Conservation (phyloP, 2,797 vertebrate species). For the Pangasius mekongensis region DNA sequence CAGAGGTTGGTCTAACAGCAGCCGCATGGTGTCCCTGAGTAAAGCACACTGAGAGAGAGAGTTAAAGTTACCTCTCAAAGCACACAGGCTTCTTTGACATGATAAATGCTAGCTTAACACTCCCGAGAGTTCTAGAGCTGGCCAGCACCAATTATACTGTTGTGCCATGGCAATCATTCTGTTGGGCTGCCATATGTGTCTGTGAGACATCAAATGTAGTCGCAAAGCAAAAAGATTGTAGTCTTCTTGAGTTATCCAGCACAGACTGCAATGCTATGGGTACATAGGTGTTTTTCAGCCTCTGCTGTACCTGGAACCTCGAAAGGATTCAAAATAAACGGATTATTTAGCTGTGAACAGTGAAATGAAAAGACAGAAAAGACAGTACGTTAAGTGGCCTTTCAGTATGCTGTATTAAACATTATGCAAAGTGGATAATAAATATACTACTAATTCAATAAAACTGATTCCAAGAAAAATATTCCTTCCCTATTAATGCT, state of each 20-base stretch:
- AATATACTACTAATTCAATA: not conserved
- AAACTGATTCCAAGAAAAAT: not conserved
- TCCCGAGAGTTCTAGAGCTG: not conserved
- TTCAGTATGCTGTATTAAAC: not conserved
- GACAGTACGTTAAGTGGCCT: not conserved
- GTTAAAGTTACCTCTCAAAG: slow-evolving; percentile 56
- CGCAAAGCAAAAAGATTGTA: not conserved
- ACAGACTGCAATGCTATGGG: not conserved
- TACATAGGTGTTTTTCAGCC: not conserved
- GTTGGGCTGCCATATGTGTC: not conserved
- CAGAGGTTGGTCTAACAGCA: slow-evolving; percentile 22
- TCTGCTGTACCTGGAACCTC: not conserved
- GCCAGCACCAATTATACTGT: not conserved
- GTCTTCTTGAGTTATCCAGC: not conserved
- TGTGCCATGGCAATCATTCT: not conserved
- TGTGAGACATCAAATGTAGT: not conserved
- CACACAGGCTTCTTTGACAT: slow-evolving; percentile 2
- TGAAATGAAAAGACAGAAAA: not conserved
- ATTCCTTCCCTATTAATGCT: not conserved
- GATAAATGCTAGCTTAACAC: not conserved
- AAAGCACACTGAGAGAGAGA: slow-evolving; percentile 37
- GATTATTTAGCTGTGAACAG: not conserved
- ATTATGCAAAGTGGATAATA: not conserved
- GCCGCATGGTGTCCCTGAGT: slow-evolving; percentile 48
- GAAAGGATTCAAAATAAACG: not conserved